phyloP scores from a whole-genome alignment of 2,113 vertebrate genomes.

The Mirounga angustirostris region DNA sequence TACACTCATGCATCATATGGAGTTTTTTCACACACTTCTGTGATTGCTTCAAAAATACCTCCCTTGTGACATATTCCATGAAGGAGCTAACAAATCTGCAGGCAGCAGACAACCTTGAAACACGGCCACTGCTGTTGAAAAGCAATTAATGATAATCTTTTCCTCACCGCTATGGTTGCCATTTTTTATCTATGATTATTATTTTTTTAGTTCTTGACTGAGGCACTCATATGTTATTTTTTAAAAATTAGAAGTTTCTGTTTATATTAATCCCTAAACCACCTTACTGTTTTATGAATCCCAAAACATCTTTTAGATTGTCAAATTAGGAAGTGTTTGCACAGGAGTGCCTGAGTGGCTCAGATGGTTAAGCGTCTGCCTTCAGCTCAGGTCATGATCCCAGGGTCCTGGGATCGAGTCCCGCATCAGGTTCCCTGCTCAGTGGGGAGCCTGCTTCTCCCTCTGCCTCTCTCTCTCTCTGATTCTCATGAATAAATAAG shows the following conservation, averaged over 20 bases:
- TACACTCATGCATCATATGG: conserved; percentile 78
- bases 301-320: conserved; percentile 49
- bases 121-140: conserved; percentile 66
- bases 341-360: neutral
- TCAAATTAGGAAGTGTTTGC: neutral
- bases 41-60: conserved; percentile 78
- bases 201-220: neutral
- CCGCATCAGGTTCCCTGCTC: no score
- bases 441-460: no score
- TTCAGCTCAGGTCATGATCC: no score
- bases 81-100: conserved; percentile 76
- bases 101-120: conserved; percentile 79
- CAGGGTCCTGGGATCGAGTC: no score
- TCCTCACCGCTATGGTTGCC: neutral
- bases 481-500: no score
- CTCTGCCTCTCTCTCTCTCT: no score
- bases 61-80: conserved; percentile 69
- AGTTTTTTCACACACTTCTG: conserved; percentile 54
- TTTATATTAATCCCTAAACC: neutral
- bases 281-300: conserved; percentile 40
- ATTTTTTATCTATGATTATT: neutral
- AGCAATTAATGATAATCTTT: conserved; percentile 79
- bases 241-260: conserved; percentile 44
- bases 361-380: no score
- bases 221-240: neutral